Conservation (phyloP, 2,888 invertebrate genomes). For the Sinodicranocentrus sp. region DNA sequence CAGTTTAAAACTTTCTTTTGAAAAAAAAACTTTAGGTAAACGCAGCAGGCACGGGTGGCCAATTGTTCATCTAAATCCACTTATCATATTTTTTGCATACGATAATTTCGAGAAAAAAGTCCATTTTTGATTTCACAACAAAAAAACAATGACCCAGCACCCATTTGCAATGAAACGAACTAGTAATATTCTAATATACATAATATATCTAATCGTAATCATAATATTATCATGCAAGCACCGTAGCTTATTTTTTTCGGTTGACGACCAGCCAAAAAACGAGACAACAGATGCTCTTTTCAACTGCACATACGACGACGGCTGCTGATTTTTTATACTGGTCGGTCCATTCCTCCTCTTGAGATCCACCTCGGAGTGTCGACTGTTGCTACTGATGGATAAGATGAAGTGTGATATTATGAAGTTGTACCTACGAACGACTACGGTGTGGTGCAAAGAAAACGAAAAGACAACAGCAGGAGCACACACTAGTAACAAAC, state of each 20-base stretch:
- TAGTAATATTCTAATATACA: slow-evolving; percentile 19
- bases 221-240: slow-evolving; percentile 22
- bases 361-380: slow-evolving; percentile 1
- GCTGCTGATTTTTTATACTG: slow-evolving; percentile 52
- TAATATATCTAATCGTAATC: slow-evolving; percentile 13
- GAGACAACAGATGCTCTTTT: slow-evolving; percentile 62
- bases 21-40: neutral
- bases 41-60: slow-evolving; percentile 26
- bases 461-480: slow-evolving; percentile 57
- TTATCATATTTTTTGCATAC: slow-evolving; percentile 8
- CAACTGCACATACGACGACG: slow-evolving; percentile 49
- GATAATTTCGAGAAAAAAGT: slow-evolving; percentile 26
- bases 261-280: slow-evolving; percentile 43
- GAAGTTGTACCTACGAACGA: neutral
- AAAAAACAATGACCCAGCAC: neutral
- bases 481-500: slow-evolving; percentile 49
- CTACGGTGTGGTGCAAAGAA: neutral
- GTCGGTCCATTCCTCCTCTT: slow-evolving; percentile 17
- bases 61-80: neutral
- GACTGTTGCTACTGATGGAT: slow-evolving; percentile 30
- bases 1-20: neutral
- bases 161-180: neutral
- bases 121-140: slow-evolving; percentile 58
- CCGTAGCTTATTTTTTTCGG: slow-evolving; percentile 27
- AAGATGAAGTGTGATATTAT: slow-evolving; percentile 40